These are phyloP conservation scores for Timandra comae DNA, from an alignment of 2,888 invertebrate species.

Conservation along the genomic window DNA sequence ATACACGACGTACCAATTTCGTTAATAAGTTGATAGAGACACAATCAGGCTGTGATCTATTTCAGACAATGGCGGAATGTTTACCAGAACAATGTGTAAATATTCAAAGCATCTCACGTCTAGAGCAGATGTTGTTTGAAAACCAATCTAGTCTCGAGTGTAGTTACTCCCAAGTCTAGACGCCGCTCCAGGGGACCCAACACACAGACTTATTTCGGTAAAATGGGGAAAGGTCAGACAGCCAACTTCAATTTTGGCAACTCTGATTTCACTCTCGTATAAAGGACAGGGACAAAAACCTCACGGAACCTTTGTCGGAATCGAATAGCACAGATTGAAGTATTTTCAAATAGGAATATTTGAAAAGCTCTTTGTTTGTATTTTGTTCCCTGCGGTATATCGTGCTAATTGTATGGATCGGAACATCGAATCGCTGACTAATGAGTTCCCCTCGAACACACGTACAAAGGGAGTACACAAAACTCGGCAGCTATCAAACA, in stretches of 20 bases:
- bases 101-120: constrained; percentile 27
- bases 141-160: constrained; percentile 28
- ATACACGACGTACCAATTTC: too few species aligned
- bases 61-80: constrained; percentile 23
- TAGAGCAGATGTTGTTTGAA: constrained; percentile 33
- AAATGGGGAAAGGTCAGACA: constrained; percentile 24
- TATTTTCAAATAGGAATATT: constrained; percentile 7
- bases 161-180: constrained; percentile 48
- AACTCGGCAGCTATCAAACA: constrained; percentile 35
- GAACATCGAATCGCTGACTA: constrained; percentile 39
- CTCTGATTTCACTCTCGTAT: constrained; percentile 12
- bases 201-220: constrained; percentile 25
- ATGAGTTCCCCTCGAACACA: constrained; percentile 48
- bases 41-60: constrained; percentile 1
- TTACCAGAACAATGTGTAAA: constrained; percentile 27
- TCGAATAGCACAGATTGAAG: constrained; percentile 9
- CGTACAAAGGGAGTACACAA: constrained; percentile 49
- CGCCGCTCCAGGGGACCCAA: constrained; percentile 32
- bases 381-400: constrained; percentile 23
- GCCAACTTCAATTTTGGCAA: constrained; percentile 14
- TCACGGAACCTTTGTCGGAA: background rate
- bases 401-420: constrained; percentile 43
- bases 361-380: constrained; percentile 23
- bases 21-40: too few species aligned
- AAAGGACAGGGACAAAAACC: constrained; percentile 5